A percentile compares a stretch with the other conserved stretches of the same genome.
phyloP scores from a whole-genome alignment of 2,888 invertebrate species.

The Brenthis daphne region DNA sequence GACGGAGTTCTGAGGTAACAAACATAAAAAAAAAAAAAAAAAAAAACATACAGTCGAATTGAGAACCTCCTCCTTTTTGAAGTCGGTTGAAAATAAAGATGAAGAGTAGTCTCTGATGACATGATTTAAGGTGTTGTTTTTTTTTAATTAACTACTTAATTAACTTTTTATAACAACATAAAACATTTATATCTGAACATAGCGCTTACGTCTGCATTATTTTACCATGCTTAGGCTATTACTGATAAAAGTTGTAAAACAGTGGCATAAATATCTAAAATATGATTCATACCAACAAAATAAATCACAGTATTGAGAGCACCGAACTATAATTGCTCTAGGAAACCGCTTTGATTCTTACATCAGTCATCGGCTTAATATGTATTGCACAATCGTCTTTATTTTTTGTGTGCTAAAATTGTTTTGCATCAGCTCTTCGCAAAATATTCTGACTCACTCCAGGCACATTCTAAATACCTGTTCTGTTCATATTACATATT shows the following conservation, averaged over 20 bases:
- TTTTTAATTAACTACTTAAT: too few species aligned
- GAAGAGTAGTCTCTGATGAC: too few species aligned
- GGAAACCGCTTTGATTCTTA: slow-evolving; percentile 26
- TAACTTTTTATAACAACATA: too few species aligned
- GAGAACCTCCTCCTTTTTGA: too few species aligned
- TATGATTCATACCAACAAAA: slow-evolving; percentile 31
- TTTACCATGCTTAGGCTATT: background rate
- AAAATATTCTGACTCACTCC: slow-evolving; percentile 23
- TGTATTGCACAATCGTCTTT: slow-evolving; percentile 22
- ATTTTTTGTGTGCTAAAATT: slow-evolving; percentile 24
- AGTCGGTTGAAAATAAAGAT: too few species aligned
- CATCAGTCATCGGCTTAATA: slow-evolving; percentile 2
- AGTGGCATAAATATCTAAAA: slow-evolving; percentile 18
- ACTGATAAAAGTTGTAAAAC: slow-evolving; percentile 12
- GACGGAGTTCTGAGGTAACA: too few species aligned
- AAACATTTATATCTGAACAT: too few species aligned
- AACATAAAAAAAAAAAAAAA: too few species aligned
- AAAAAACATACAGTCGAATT: too few species aligned
- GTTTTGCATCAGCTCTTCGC: background rate
- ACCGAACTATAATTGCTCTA: slow-evolving; percentile 28
- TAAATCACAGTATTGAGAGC: slow-evolving; percentile 36
- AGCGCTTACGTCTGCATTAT: too few species aligned
- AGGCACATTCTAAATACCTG: slow-evolving; percentile 21
- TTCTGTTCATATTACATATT: slow-evolving; percentile 27
- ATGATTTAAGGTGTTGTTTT: too few species aligned